Conservation (phyloP, 2,888 invertebrate genomes). For the Drosophila lutescens region DNA sequence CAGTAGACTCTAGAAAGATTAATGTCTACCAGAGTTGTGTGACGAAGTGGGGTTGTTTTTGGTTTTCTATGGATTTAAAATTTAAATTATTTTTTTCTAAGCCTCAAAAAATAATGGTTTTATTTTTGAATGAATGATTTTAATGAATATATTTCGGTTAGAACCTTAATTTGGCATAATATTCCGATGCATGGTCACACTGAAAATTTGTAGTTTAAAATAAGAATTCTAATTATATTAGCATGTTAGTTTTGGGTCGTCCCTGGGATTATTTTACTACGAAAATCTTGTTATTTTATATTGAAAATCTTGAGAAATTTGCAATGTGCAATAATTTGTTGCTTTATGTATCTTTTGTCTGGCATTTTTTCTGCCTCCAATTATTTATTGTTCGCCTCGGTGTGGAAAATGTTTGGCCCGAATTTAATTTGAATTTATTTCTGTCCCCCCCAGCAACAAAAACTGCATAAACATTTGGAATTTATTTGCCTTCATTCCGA, state of each 20-base stretch:
- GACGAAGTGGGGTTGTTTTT: neutral
- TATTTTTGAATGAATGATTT: no score
- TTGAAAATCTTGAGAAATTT: neutral
- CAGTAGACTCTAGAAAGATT: slow-evolving; percentile 1
- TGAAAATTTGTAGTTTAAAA: no score
- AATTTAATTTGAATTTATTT: slow-evolving; percentile 41
- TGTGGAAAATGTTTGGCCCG: slow-evolving; percentile 29
- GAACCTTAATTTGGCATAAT: no score
- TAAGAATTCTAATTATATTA: no score
- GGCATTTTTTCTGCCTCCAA: slow-evolving; percentile 10
- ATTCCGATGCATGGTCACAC: neutral
- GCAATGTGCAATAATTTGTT: slow-evolving; percentile 23
- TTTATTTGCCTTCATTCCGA: slow-evolving; percentile 54
- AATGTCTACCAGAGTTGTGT: neutral
- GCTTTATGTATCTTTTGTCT: slow-evolving; percentile 7
- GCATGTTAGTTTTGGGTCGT: no score
- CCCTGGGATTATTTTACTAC: neutral
- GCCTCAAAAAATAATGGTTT: neutral
- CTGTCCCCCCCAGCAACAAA: slow-evolving; percentile 28
- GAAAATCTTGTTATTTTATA: slow-evolving; percentile 3
- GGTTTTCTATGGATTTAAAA: neutral
- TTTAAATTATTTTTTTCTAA: neutral
- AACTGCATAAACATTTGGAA: slow-evolving; percentile 63
- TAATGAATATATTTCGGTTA: no score
- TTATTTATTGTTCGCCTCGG: slow-evolving; percentile 33